Conservation (phyloP, 2,113 vertebrate species). For the Equus przewalskii region DNA sequence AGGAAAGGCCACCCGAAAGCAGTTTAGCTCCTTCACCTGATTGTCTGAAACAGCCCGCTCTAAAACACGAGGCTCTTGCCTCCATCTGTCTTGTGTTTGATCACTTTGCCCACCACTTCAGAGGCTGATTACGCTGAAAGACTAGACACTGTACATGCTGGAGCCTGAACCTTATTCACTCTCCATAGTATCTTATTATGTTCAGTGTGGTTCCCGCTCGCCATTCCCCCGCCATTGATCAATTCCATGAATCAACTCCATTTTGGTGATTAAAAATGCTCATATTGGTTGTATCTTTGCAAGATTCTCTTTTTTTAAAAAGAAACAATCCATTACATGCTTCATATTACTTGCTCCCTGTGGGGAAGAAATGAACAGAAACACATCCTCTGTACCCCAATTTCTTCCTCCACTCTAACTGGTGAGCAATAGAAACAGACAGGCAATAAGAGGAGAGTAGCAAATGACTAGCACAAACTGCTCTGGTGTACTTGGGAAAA, state of each 20-base stretch:
- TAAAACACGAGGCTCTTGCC: background rate
- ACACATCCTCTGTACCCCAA: background rate
- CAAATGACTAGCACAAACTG: background rate
- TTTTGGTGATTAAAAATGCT: constrained; percentile 27
- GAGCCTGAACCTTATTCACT: background rate
- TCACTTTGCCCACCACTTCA: background rate
- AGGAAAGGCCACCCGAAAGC: background rate
- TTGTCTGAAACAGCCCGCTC: background rate
- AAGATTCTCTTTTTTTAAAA: constrained; percentile 29
- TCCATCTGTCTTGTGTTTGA: background rate
- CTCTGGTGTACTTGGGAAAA: background rate
- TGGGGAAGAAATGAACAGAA: constrained; percentile 21
- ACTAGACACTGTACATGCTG: background rate
- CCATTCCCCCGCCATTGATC: background rate
- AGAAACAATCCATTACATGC: background rate
- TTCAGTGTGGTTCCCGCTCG: background rate
- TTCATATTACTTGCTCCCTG: background rate
- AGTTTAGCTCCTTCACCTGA: background rate
- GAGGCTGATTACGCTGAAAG: background rate
- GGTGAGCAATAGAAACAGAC: background rate
- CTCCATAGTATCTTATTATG: background rate
- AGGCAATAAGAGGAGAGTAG: background rate
- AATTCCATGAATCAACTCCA: constrained; percentile 15
- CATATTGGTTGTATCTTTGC: background rate
- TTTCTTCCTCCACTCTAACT: constrained; percentile 42